Conservation (phyloP, 1,140 invertebrate species). For the Zaprionus vittiger region DNA sequence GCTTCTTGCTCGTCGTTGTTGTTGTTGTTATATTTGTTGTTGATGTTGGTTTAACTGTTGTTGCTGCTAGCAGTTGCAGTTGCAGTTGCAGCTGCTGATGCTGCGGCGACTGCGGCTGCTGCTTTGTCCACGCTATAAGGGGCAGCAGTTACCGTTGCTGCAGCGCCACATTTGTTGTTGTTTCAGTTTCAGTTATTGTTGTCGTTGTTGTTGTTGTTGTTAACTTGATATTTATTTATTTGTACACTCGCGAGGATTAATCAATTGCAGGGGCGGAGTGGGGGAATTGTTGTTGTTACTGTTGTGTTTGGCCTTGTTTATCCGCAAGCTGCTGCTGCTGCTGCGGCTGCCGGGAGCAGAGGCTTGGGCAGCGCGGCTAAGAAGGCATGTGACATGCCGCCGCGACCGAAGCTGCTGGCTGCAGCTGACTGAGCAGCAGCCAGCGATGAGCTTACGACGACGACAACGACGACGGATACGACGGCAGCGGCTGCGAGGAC, state of each 20-base stretch:
- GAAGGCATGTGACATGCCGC: slow-evolving; percentile 23
- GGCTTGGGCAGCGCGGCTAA: slow-evolving; percentile 1
- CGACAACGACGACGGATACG: not conserved
- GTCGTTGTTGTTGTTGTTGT: slow-evolving; percentile 10
- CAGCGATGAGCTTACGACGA: slow-evolving; percentile 1
- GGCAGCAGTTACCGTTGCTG: slow-evolving; percentile 36
- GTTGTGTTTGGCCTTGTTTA: slow-evolving; percentile 3
- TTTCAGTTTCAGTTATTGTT: slow-evolving; percentile 9
- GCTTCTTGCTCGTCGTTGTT: slow-evolving; percentile 25
- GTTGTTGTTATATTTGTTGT: slow-evolving; percentile 22
- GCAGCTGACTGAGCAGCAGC: not conserved
- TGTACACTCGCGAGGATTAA: not conserved
- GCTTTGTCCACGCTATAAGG: slow-evolving; percentile 16
- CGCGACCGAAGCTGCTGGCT: slow-evolving; percentile 9
- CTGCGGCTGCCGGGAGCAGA: not conserved
- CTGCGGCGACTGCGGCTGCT: slow-evolving; percentile 14
- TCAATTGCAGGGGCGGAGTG: not conserved
- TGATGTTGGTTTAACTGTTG: slow-evolving; percentile 18
- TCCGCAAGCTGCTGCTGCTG: not conserved
- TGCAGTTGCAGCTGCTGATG: slow-evolving; percentile 31
- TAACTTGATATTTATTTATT: slow-evolving; percentile 6
- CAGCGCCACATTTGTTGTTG: slow-evolving; percentile 63
- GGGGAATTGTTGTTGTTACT: slow-evolving; percentile 3
- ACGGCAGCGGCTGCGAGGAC: slow-evolving; percentile 1
- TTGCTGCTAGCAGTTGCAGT: slow-evolving; percentile 8